Conservation (phyloP, 2,888 invertebrate genomes). For the Lordiphosa andalusiaca region DNA sequence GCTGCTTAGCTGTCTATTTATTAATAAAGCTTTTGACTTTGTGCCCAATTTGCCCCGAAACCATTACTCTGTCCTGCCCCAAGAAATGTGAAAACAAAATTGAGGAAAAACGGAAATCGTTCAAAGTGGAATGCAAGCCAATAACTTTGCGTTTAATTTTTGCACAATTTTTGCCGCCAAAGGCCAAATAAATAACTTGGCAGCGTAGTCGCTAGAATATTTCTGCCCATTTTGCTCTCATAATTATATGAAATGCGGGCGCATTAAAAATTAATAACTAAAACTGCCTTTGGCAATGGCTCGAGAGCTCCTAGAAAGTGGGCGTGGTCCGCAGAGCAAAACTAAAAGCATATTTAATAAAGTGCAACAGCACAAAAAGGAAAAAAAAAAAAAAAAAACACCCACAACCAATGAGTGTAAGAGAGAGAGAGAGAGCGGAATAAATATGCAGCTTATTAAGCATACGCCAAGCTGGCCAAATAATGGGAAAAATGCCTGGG, state of each 20-base stretch:
- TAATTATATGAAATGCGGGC: conserved; percentile 65
- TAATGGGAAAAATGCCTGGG: conserved; percentile 24
- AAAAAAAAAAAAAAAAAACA: conserved; percentile 33
- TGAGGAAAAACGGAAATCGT: background rate
- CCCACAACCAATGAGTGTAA: conserved; percentile 18
- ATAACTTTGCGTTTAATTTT: conserved; percentile 61
- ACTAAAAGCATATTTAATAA: conserved; percentile 58
- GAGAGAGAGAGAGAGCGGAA: background rate
- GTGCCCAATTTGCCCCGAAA: conserved; percentile 17
- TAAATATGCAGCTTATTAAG: conserved; percentile 32
- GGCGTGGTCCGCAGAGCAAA: conserved; percentile 8
- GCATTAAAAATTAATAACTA: conserved; percentile 72
- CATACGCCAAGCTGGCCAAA: conserved; percentile 32
- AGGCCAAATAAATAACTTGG: conserved; percentile 68
- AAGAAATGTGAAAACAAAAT: conserved; percentile 1
- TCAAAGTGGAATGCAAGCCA: conserved; percentile 41
- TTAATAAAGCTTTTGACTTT: conserved; percentile 49
- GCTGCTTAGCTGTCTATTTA: conserved; percentile 11
- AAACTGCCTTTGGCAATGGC: conserved; percentile 50
- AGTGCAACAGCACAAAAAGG: conserved; percentile 43
- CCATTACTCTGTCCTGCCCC: background rate
- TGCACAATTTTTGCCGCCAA: conserved; percentile 56
- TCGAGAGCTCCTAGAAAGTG: background rate
- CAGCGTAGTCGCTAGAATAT: conserved; percentile 9
- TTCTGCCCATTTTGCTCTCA: conserved; percentile 16